A percentile compares a stretch with the other conserved stretches of the same genome.
Evolutionary conservation across 2,113 vertebrate genomes (phyloP).

Genomic region (Notechis scutatus): DNA sequence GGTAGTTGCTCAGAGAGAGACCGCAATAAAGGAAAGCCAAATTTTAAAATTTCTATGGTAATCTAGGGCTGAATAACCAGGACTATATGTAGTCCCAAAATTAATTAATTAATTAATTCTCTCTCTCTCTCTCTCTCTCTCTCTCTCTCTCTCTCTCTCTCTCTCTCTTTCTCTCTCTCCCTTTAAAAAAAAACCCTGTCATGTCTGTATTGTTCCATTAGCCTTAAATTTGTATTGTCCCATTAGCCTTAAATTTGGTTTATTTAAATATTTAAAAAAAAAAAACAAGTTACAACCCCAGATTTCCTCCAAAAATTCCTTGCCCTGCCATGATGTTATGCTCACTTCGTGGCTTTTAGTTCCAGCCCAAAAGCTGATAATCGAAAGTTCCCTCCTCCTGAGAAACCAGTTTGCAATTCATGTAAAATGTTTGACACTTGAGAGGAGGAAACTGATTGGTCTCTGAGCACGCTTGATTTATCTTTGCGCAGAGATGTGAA

Average conservation of each 20-base stretch:
- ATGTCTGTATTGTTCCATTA: no score
- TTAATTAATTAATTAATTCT: not conserved
- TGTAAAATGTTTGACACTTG: not conserved
- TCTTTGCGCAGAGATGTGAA: not conserved
- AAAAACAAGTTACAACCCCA: not conserved
- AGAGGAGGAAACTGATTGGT: not conserved
- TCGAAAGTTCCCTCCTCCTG: not conserved
- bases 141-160: no score
- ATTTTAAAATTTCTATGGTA: not conserved
- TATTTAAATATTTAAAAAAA: not conserved
- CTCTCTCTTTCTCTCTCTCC: no score
- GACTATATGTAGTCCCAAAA: not conserved
- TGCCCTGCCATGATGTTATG: not conserved
- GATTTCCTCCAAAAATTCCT: not conserved
- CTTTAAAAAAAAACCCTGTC: not conserved
- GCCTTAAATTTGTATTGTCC: no score
- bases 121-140: no score
- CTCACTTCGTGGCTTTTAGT: not conserved
- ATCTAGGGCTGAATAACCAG: not conserved
- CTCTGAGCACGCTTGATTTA: not conserved
- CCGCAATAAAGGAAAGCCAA: not conserved
- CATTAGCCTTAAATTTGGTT: not conserved
- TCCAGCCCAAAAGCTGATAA: not conserved
- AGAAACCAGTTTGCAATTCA: not conserved
- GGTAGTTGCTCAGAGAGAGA: not conserved